These are phyloP conservation scores for Enteromius mattozi DNA, from an alignment of 2,797 vertebrate species.

Conservation along the genomic window DNA sequence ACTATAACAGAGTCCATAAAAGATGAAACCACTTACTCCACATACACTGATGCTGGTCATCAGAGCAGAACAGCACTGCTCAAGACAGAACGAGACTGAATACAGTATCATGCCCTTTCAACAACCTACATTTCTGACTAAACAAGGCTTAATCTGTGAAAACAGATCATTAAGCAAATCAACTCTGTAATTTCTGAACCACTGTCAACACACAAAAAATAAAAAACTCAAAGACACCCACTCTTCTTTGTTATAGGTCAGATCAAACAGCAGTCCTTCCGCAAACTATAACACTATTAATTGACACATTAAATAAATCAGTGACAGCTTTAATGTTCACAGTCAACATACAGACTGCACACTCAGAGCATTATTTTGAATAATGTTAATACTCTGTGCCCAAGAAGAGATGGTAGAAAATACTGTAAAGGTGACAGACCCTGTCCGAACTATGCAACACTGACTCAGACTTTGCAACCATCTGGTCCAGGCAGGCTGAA, in stretches of 20 bases:
- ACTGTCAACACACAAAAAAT: background rate
- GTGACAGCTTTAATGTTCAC: background rate
- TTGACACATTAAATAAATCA: background rate
- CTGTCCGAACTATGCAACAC: background rate
- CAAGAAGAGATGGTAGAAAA: too few species aligned
- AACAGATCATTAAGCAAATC: background rate
- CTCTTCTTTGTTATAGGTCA: background rate
- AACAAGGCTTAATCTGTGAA: background rate
- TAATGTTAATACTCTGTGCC: too few species aligned
- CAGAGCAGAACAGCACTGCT: background rate
- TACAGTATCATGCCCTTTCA: background rate
- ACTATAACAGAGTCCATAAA: constrained; percentile 28
- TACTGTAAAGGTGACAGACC: background rate
- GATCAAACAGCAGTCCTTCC: background rate
- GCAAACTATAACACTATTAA: background rate
- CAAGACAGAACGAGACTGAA: background rate
- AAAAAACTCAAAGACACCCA: background rate
- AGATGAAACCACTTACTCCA: constrained; percentile 1
- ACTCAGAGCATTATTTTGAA: too few species aligned
- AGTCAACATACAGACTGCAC: too few species aligned
- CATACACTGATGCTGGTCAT: background rate
- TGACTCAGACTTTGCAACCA: background rate
- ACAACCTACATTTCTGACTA: background rate
- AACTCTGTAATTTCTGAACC: background rate
- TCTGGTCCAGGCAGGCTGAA: constrained; percentile 1